Conservation (phyloP, 2,113 vertebrate genomes). For the Marmota flaviventris region DNA sequence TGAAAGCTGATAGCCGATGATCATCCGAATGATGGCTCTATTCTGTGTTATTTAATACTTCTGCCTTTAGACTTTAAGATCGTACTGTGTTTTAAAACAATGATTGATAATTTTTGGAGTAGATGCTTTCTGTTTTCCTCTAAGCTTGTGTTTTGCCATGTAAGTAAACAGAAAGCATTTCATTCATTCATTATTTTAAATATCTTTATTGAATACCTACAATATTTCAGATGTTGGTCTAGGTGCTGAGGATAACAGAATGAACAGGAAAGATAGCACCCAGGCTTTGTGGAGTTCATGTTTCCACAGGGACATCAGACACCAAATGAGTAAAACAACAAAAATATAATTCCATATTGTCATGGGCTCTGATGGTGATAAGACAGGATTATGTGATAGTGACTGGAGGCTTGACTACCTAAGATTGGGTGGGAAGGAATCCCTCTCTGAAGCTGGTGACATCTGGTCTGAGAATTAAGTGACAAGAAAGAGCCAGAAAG, state of each 20-base stretch:
- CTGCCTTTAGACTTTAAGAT: constrained; percentile 33
- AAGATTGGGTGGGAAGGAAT: background rate
- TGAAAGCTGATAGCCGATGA: background rate
- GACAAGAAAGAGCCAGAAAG: background rate
- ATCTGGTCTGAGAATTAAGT: background rate
- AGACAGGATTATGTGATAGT: background rate
- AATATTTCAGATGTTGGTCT: constrained; percentile 1
- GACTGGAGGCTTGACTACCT: background rate
- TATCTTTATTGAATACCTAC: background rate
- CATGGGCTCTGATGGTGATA: background rate
- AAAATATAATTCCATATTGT: background rate
- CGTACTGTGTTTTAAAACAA: constrained; percentile 56
- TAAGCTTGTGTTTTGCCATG: background rate
- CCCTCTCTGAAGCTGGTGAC: background rate
- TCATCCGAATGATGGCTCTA: background rate
- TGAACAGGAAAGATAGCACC: background rate
- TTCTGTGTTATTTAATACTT: background rate
- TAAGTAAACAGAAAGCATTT: background rate
- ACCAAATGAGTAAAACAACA: background rate
- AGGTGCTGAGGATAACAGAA: background rate
- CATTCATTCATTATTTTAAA: constrained; percentile 19
- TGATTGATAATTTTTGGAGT: background rate
- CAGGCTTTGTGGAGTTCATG: background rate
- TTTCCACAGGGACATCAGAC: background rate
- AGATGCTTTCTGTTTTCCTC: background rate